Base-by-base conservation (phyloP, 2,113 vertebrate genomes). In the Pomatorhinus ruficollis region DNA sequence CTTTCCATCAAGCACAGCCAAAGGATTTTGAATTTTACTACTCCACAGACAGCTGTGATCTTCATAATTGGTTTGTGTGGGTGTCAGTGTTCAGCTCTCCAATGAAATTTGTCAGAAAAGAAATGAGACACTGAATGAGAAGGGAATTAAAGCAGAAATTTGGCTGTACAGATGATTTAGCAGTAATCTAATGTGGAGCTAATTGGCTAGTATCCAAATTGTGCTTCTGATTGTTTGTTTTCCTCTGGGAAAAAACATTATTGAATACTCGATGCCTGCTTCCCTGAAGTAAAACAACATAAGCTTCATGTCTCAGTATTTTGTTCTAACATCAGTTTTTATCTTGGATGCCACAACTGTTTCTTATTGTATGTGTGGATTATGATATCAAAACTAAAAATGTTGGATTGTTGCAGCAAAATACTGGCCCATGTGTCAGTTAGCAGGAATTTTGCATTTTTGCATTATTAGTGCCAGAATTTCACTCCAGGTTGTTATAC, bases 181-280 rank as follows among this genome's bases (percentile, higher is more conserved):
- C 64, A 72, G 78, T 95, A 97, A 91, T 96, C 82, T 90, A 94
- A 95, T 77, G 78, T 74, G 70, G 86, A 85, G 81, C 90, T 96
- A 85, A 91, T 77, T 95, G 94, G 87, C 90, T 94, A 27, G 53
- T 83, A 91, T 95, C 90, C 95, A 95, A 88, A 94, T 61, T 85
- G 39, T 83, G 63, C 63, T 91, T 77, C 44, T 76, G 92, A 87
- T 95, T 91, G 70, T 85, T 94, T 94, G 45, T 87, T 95, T 96
- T 91, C 70, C 66, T 90, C 71, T 52, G 39, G 57, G 79, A 74
- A 79, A 87, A 78, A 94, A 61, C 68, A 39, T 82, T 87, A 33
- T 4, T 93, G 70, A 94, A 65, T 83, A 76, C 33, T 93, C 39
- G n/a, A 68, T 81, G 61, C 37, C 78, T 91, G 21, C 16, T 79